Evolutionary conservation across 2,113 vertebrate genomes (phyloP).

Genomic region (Meriones unguiculatus): DNA sequence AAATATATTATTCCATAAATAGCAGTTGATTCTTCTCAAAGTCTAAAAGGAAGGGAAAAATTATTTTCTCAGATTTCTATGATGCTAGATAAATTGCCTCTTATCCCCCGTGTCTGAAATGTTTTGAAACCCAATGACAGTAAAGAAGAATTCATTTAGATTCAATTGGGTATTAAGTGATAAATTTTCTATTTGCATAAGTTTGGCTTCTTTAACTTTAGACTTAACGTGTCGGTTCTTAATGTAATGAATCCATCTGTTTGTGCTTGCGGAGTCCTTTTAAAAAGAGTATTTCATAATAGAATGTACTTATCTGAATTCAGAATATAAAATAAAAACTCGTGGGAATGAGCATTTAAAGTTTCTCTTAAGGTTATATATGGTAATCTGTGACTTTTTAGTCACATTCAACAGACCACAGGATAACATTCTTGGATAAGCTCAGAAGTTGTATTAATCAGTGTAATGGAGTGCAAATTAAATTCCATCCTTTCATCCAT

Average conservation of each 20-base stretch:
- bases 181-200: constrained; percentile 82
- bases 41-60: constrained; percentile 67
- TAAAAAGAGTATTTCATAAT: constrained; percentile 67
- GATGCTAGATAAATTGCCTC: constrained; percentile 73
- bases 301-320: constrained; percentile 74
- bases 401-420: constrained; percentile 38
- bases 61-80: constrained; percentile 77
- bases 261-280: constrained; percentile 73
- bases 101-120: constrained; percentile 75
- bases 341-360: constrained; percentile 66
- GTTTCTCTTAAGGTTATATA: constrained; percentile 66
- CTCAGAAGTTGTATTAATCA: constrained; percentile 60
- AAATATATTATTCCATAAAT: constrained; percentile 60
- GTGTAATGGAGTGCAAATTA: constrained; percentile 34
- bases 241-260: constrained; percentile 83
- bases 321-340: constrained; percentile 66
- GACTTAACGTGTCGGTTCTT: constrained; percentile 78
- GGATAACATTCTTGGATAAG: constrained; percentile 63
- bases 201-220: constrained; percentile 80
- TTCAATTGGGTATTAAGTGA: constrained; percentile 79
- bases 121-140: constrained; percentile 80
- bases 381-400: constrained; percentile 62
- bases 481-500: constrained; percentile 37
- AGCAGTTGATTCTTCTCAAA: constrained; percentile 69
- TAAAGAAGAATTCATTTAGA: constrained; percentile 81